Conservation (phyloP, 2,888 invertebrate genomes). For the Dicranocentrus wangi region DNA sequence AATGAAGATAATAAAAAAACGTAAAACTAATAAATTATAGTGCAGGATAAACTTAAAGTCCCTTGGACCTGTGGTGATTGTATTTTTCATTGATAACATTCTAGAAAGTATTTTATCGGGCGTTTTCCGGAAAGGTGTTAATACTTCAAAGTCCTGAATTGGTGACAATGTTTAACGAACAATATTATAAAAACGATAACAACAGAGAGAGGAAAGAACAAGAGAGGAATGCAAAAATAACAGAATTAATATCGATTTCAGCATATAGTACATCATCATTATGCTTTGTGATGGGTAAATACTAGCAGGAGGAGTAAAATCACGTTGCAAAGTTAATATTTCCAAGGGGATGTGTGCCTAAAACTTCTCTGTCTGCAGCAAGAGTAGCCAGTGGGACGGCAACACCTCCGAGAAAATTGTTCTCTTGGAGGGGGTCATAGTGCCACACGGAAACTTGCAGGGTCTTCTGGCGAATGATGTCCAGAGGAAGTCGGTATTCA, state of each 20-base stretch:
- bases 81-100: too few relatives aligned
- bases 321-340: constrained; percentile 73
- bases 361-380: constrained; percentile 85
- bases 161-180: too few relatives aligned
- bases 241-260: constrained; percentile 28
- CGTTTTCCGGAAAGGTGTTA: too few relatives aligned
- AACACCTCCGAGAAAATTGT: constrained; percentile 95
- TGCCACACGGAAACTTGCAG: constrained; percentile 97
- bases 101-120: too few relatives aligned
- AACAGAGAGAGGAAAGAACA: constrained; percentile 21
- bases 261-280: not conserved
- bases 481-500: constrained; percentile 89
- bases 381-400: constrained; percentile 84
- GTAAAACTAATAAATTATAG: too few relatives aligned
- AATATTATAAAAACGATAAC: too few relatives aligned
- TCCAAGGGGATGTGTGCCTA: constrained; percentile 89
- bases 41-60: too few relatives aligned
- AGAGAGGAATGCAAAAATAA: constrained; percentile 34
- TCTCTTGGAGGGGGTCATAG: constrained; percentile 93
- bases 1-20: too few relatives aligned
- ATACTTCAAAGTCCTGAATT: too few relatives aligned
- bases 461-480: constrained; percentile 83
- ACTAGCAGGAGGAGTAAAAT: too few relatives aligned
- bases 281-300: not conserved
- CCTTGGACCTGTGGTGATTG: too few relatives aligned